A percentile compares a stretch with the other conserved stretches of the same genome.
phyloP scores from a whole-genome alignment of 2,113 vertebrate genomes.

The Clarias macrocephalus region DNA sequence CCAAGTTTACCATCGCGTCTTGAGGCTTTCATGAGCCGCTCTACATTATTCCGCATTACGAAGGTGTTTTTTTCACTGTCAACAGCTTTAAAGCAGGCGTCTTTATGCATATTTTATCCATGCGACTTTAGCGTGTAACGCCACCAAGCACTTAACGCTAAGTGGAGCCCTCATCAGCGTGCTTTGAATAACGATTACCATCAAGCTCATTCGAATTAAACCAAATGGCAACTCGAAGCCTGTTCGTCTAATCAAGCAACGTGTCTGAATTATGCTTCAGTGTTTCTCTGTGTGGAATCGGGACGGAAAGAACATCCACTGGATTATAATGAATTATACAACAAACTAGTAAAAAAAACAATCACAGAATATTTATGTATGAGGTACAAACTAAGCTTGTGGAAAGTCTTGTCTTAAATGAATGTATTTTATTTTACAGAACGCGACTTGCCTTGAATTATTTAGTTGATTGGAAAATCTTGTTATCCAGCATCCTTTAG shows the following conservation, averaged over 20 bases:
- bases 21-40: neutral
- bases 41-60: neutral
- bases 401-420: neutral
- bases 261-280: slow-evolving; percentile 7
- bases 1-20: neutral
- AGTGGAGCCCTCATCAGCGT: slow-evolving; percentile 65
- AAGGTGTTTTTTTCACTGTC: neutral
- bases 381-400: neutral
- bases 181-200: slow-evolving; percentile 66
- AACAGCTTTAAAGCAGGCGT: neutral
- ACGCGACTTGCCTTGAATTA: neutral
- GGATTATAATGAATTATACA: neutral
- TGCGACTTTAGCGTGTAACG: slow-evolving; percentile 64
- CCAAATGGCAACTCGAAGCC: slow-evolving; percentile 49
- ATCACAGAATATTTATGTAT: neutral
- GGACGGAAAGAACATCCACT: neutral
- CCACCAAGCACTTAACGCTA: slow-evolving; percentile 64
- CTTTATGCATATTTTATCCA: slow-evolving; percentile 65
- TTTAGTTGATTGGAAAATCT: neutral
- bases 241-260: slow-evolving; percentile 31
- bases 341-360: neutral
- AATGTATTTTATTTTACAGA: neutral
- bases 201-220: slow-evolving; percentile 57
- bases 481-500: neutral
- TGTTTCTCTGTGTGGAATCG: neutral